Conservation (phyloP, 2,797 vertebrate genomes). For the Acridotheres tristis region DNA sequence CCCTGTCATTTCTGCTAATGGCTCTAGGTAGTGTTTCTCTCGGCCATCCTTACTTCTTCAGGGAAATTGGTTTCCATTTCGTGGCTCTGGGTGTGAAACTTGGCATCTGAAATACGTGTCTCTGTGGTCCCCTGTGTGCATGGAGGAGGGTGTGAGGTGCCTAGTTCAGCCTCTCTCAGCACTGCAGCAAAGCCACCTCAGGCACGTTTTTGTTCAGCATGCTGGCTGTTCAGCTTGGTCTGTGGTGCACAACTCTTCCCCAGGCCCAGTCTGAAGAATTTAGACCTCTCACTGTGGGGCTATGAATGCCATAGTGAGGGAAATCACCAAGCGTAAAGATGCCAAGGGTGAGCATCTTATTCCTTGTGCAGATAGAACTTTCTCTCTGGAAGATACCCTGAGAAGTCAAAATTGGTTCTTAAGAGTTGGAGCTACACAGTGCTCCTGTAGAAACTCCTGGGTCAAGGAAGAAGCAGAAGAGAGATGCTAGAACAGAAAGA, state of each 20-base stretch:
- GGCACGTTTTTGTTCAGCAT: background rate
- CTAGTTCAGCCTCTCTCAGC: background rate
- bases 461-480: background rate
- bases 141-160: accelerated
- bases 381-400: accelerated
- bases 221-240: background rate
- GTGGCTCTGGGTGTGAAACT: background rate
- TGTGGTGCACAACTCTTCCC: background rate
- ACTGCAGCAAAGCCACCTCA: background rate
- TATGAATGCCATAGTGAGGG: background rate
- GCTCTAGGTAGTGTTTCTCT: background rate
- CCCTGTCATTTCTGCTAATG: background rate
- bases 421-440: background rate
- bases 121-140: too few species aligned
- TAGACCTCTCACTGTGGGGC: background rate
- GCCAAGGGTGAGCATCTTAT: background rate
- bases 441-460: background rate
- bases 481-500: background rate
- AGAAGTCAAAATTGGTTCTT: background rate
- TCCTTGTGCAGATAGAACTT: background rate
- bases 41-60: background rate
- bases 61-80: background rate
- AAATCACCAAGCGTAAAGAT: accelerated
- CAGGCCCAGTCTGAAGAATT: background rate
- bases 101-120: background rate